Conservation (phyloP, 35 echinoderm and acorn worm species). For the Holothuria glaberrima region DNA sequence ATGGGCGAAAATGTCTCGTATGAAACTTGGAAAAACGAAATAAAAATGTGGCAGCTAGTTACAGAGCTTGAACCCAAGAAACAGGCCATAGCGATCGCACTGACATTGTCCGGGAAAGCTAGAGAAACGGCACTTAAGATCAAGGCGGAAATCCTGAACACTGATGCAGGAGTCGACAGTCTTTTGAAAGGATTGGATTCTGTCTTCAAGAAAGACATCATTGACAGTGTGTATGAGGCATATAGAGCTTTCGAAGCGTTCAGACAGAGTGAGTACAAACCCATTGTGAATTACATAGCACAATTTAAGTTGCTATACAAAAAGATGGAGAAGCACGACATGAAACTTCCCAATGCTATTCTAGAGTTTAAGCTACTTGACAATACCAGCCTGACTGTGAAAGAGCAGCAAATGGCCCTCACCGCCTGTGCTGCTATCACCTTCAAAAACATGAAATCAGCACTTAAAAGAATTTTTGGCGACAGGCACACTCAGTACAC, state of each 20-base stretch:
- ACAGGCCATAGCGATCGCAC: neutral
- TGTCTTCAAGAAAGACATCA: neutral
- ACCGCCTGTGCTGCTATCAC: conserved; percentile 11
- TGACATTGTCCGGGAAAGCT: neutral
- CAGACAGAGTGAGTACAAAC: neutral
- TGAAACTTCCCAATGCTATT: conserved; percentile 48
- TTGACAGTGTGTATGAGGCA: neutral
- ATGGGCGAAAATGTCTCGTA: neutral
- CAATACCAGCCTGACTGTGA: neutral
- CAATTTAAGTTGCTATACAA: neutral
- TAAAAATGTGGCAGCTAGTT: neutral
- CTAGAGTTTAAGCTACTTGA: conserved; percentile 47
- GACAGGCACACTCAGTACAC: neutral
- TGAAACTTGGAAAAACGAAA: conserved; percentile 2
- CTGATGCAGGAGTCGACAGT: neutral
- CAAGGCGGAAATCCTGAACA: neutral
- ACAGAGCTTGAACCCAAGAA: neutral
- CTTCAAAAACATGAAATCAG: conserved; percentile 50
- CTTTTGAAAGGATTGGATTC: neutral
- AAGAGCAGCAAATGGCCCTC: conserved; percentile 40
- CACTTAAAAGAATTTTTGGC: conserved; percentile 54
- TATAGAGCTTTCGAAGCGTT: neutral
- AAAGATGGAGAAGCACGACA: neutral
- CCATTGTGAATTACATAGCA: neutral
- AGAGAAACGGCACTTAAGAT: neutral